These are phyloP conservation scores for Acholoe squamosa DNA, from an alignment of 2,888 invertebrate species.

Conservation along the genomic window DNA sequence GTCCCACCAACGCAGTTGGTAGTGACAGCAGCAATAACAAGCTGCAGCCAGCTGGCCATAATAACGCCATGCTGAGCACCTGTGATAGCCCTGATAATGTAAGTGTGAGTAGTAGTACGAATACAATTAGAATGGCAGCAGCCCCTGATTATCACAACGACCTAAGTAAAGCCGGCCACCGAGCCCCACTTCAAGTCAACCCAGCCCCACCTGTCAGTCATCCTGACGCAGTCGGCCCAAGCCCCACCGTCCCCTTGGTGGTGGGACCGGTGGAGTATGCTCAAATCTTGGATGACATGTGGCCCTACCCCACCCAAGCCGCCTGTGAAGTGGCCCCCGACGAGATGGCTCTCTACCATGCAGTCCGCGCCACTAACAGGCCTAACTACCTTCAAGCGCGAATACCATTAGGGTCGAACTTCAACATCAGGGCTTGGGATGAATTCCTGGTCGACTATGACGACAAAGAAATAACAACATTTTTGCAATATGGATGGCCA, in stretches of 20 bases:
- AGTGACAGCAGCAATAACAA: no score
- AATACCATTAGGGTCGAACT: background rate
- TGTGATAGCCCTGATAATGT: no score
- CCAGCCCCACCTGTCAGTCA: no score
- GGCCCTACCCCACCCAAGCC: background rate
- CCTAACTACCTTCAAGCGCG: background rate
- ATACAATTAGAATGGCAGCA: no score
- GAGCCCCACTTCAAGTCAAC: no score
- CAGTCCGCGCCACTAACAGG: background rate
- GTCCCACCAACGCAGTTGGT: no score
- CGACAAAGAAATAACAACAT: background rate
- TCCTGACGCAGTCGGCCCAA: no score
- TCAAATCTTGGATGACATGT: background rate
- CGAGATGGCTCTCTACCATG: background rate
- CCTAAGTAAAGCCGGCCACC: no score
- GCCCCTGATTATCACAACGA: no score
- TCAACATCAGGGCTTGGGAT: background rate
- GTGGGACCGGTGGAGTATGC: background rate
- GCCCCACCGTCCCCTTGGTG: background rate
- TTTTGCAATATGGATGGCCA: background rate
- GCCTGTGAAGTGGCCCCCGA: background rate
- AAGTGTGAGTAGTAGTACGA: no score
- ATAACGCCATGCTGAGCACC: no score
- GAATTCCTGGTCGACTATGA: background rate
- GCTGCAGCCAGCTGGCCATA: no score